Base-by-base conservation (phyloP, 1,140 invertebrate genomes). In the Drosophila equinoxialis region DNA sequence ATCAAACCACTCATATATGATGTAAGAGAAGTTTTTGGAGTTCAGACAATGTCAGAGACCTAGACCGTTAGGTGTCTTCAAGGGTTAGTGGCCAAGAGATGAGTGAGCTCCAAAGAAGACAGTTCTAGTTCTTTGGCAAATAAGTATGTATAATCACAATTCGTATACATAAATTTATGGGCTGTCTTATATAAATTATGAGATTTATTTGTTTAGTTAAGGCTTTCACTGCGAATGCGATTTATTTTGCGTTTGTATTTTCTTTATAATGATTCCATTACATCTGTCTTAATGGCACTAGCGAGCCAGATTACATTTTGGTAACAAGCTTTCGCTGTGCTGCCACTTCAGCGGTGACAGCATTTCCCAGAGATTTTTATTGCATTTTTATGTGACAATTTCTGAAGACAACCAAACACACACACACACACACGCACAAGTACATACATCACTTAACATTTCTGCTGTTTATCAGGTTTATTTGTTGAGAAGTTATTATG, bases 311-410 rank as follows among this genome's bases (percentile, higher is more conserved):
- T 83, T 83, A 89, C 78, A 81, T 82, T 89, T 73, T 70, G 68
- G 83, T 86, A 87, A 89, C 84, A 83, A 89, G 83, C 84, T 87
- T 87, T 87, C 83, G 69, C 83, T 85, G 57, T 58, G 37, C 33
- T 76, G 71, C 33, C 14, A 17, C 17, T 20, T 2, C 61, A 77
- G 73, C 71, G 60, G 69, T 45, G 74, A 45, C 81, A 86, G 71
- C 78, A 77, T 77, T 85, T 77, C 62, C 62, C n/a, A 39, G 58
- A 83, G 75, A 77, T 87, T 84, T 51, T 87, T 83, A 87, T 87
- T 87, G 83, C 84, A 87, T 87, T 87, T 87, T 87, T 87, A 86
- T 83, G 83, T 83, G 83, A 87, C 82, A 86, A 79, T 87, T 87
- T 81, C 69, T 66, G 39, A 63, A 62, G 67, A 67, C 55, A 63